Evolutionary conservation across 64 coral and sea anemone species (phyloP).

Genomic region (Catalaphyllia jardinei): DNA sequence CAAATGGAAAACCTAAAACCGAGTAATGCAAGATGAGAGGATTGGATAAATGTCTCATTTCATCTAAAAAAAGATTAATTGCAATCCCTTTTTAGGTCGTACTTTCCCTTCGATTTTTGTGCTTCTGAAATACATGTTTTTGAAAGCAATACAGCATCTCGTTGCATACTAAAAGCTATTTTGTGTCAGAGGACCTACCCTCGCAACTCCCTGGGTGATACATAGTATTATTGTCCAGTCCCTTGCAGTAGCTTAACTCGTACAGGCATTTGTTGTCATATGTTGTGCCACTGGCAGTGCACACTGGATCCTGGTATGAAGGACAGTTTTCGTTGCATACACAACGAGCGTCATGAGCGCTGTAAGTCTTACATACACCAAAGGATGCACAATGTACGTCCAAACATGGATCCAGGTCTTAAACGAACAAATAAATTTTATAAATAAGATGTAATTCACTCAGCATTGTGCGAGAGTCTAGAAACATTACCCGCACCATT

Average conservation of each 20-base stretch:
- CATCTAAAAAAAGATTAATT: too few relatives aligned
- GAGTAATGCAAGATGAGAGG: too few relatives aligned
- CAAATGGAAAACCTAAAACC: neutral
- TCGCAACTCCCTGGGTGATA: constrained; percentile 60
- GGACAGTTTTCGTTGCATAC: constrained; percentile 53
- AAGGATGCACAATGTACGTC: constrained; percentile 18
- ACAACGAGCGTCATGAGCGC: constrained; percentile 50
- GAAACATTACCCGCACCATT: too few relatives aligned
- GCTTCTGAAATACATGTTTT: too few relatives aligned
- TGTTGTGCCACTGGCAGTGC: constrained; percentile 47
- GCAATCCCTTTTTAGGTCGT: too few relatives aligned
- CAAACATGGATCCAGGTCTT: constrained; percentile 61
- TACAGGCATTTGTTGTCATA: constrained; percentile 63
- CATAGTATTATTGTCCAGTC: constrained; percentile 26
- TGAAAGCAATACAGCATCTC: too few relatives aligned
- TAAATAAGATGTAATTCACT: too few relatives aligned
- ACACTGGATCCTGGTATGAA: constrained; percentile 53
- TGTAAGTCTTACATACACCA: constrained; percentile 39
- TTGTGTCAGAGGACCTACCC: neutral
- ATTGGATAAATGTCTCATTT: too few relatives aligned
- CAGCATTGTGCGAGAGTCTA: too few relatives aligned
- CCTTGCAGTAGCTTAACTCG: constrained; percentile 49
- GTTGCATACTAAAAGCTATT: too few relatives aligned
- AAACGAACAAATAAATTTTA: neutral
- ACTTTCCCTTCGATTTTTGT: too few relatives aligned